A percentile compares a stretch with the other conserved stretches of the same genome.
These are phyloP conservation scores for Palloptera scutellata DNA, from an alignment of 2,888 invertebrate genomes.

Conservation along the genomic window DNA sequence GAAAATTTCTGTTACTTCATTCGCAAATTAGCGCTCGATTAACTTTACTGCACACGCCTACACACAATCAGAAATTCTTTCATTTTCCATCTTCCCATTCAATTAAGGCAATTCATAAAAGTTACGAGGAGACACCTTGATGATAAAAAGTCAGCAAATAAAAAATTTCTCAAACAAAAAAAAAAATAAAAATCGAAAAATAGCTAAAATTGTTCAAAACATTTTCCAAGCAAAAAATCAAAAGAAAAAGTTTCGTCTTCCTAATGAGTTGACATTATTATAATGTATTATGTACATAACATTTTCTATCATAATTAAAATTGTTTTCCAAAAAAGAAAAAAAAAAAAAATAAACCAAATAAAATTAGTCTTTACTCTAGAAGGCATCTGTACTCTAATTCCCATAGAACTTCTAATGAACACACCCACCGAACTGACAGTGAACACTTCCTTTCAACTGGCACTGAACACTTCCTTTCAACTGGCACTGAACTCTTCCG, in stretches of 20 bases:
- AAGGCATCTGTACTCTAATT: too few relatives aligned
- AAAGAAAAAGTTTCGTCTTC: too few relatives aligned
- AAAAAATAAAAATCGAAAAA: too few relatives aligned
- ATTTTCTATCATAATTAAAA: conserved; percentile 20
- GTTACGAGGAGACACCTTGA: neutral
- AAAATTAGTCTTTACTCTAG: conserved; percentile 20
- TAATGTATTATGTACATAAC: neutral
- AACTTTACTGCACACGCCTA: neutral
- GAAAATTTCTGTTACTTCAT: neutral
- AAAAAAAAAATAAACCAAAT: too few relatives aligned
- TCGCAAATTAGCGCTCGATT: conserved; percentile 1
- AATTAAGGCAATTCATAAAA: conserved; percentile 1
- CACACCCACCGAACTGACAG: neutral
- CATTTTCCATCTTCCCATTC: neutral
- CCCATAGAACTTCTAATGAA: neutral
- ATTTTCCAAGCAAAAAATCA: too few relatives aligned
- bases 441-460: neutral
- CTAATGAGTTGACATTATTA: too few relatives aligned
- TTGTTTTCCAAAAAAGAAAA: conserved; percentile 17
- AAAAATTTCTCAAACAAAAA: too few relatives aligned
- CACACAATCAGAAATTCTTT: neutral
- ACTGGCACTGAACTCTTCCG: neutral
- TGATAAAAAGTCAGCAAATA: too few relatives aligned
- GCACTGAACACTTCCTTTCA: neutral
- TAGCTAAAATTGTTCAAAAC: too few relatives aligned